phyloP scores from a whole-genome alignment of 2,113 vertebrate species.

The Phoenicopterus ruber region DNA sequence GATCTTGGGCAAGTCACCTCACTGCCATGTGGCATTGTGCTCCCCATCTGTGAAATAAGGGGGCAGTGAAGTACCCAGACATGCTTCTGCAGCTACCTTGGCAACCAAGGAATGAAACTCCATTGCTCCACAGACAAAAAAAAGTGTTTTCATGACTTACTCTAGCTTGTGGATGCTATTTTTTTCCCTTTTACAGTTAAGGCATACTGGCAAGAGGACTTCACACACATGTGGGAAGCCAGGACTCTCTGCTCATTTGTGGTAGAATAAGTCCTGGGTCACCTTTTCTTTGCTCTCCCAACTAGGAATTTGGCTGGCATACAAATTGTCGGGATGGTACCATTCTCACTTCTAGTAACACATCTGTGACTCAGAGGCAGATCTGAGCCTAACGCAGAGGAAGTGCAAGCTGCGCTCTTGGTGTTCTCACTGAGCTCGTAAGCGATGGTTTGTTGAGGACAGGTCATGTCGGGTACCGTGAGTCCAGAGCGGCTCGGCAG shows the following conservation, averaged over 20 bases:
- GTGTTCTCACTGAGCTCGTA: neutral
- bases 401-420: neutral
- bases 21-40: too few species aligned
- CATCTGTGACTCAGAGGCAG: neutral
- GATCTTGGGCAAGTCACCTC: neutral
- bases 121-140: neutral
- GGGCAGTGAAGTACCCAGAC: neutral
- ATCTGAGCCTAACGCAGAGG: neutral
- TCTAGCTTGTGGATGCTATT: neutral
- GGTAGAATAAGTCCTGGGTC: neutral
- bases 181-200: neutral
- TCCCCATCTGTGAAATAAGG: neutral
- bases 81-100: neutral
- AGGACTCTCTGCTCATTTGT: neutral
- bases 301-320: neutral
- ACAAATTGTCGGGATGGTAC: too few species aligned
- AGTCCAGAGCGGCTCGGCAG: neutral
- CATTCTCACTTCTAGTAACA: neutral
- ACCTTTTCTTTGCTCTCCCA: neutral
- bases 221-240: neutral
- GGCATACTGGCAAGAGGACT: neutral
- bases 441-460: neutral
- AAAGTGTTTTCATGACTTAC: neutral
- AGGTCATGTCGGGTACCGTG: fast-evolving
- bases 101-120: neutral